phyloP scores from a whole-genome alignment of 2,888 invertebrate species.

The Caenorhabditis angaria region DNA sequence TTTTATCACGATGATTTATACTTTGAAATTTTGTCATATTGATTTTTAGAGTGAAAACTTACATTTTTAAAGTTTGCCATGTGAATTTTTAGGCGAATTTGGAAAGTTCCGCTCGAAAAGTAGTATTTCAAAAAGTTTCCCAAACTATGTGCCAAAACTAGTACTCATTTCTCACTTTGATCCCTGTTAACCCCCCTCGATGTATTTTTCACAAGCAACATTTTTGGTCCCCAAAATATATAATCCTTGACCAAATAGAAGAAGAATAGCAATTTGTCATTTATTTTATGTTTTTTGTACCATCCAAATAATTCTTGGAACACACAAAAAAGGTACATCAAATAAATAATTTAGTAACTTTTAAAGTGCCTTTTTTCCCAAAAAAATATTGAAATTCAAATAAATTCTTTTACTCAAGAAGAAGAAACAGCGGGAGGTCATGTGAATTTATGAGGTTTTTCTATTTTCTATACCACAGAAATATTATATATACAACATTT shows the following conservation, averaged over 20 bases:
- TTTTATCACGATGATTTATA: too few species aligned
- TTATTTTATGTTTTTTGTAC: too few species aligned
- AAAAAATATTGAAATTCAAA: background rate
- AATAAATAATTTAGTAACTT: background rate
- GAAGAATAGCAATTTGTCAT: conserved; percentile 4
- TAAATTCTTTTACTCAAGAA: background rate
- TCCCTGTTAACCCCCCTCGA: background rate
- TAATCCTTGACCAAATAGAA: background rate
- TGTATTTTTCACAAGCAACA: background rate
- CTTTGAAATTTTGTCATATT: too few species aligned
- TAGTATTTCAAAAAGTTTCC: too few species aligned
- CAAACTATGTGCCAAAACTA: too few species aligned
- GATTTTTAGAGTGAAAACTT: too few species aligned
- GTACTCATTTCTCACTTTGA: too few species aligned
- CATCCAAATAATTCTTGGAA: background rate
- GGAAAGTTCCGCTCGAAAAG: too few species aligned
- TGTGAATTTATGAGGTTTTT: background rate
- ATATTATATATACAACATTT: background rate
- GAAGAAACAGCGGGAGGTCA: background rate
- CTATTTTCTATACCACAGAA: too few species aligned
- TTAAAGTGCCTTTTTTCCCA: background rate
- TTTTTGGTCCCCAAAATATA: background rate
- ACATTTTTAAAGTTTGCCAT: too few species aligned
- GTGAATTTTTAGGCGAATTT: too few species aligned
- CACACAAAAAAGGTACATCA: background rate